These are phyloP conservation scores for Agonopterix alstromeriana DNA, from an alignment of 2,888 invertebrate genomes.

Conservation along the genomic window DNA sequence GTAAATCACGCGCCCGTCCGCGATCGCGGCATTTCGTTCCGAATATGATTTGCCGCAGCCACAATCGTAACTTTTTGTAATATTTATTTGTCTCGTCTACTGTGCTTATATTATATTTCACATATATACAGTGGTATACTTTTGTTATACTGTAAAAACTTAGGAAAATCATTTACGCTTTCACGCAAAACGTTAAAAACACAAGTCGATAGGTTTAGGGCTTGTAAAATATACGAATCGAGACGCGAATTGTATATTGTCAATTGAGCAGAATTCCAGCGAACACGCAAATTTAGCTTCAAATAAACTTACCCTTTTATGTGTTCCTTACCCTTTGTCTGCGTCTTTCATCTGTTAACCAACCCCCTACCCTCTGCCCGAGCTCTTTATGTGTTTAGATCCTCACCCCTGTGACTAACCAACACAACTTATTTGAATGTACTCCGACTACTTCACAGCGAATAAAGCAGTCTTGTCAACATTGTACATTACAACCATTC, in stretches of 20 bases:
- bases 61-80: conserved; percentile 61
- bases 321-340: conserved; percentile 85
- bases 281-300: conserved; percentile 76
- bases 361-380: conserved; percentile 72
- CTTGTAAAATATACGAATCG: conserved; percentile 62
- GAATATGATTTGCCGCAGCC: conserved; percentile 62
- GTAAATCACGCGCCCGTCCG: conserved; percentile 33
- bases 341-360: conserved; percentile 87
- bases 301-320: conserved; percentile 77
- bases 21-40: conserved; percentile 28
- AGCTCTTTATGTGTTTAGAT: conserved; percentile 76
- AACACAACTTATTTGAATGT: conserved; percentile 70
- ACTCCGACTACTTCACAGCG: conserved; percentile 61
- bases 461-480: conserved; percentile 57
- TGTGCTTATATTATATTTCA: conserved; percentile 73
- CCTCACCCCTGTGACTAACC: conserved; percentile 73
- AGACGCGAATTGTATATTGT: conserved; percentile 65
- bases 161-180: conserved; percentile 78
- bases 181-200: conserved; percentile 74
- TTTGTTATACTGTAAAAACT: conserved; percentile 66
- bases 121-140: conserved; percentile 65
- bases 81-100: conserved; percentile 75
- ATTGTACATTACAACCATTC: conserved; percentile 70
- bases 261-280: conserved; percentile 71
- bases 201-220: conserved; percentile 65